Evolutionary conservation across 2,113 vertebrate species (phyloP).

Genomic region (Aepyceros melampus): DNA sequence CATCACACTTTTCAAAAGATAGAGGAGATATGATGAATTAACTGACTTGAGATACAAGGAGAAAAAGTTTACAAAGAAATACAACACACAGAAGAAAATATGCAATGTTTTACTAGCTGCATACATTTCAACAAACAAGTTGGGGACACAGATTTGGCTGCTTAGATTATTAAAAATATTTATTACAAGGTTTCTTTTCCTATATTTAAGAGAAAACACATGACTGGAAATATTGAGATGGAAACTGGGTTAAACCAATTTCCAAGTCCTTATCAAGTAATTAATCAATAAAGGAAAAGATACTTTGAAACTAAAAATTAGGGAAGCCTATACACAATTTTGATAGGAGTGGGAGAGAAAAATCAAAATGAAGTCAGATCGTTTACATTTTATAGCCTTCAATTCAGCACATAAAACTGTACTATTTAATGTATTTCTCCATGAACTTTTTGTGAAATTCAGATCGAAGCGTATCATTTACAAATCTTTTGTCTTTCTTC

Average conservation of each 20-base stretch:
- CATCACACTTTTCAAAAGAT: background rate
- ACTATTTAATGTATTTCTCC: slow-evolving; percentile 99
- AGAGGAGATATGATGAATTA: background rate
- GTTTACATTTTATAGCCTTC: slow-evolving; percentile 57
- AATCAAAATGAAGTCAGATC: background rate
- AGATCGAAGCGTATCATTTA: slow-evolving; percentile 96
- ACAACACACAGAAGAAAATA: slow-evolving; percentile 16
- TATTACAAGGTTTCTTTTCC: slow-evolving; percentile 61
- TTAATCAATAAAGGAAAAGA: slow-evolving; percentile 31
- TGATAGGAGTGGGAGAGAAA: background rate
- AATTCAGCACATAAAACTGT: slow-evolving; percentile 72
- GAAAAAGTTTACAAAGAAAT: background rate
- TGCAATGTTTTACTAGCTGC: background rate
- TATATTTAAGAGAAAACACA: slow-evolving; percentile 49
- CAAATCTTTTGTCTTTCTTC: slow-evolving; percentile 96
- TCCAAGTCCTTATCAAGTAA: slow-evolving; percentile 37
- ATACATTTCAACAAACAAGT: background rate
- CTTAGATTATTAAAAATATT: slow-evolving; percentile 42
- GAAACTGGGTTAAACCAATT: slow-evolving; percentile 48
- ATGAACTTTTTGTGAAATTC: slow-evolving; percentile 94
- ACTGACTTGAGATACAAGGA: background rate
- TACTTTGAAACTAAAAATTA: slow-evolving; percentile 40
- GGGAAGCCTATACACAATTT: background rate
- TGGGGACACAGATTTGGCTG: background rate
- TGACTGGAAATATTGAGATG: slow-evolving; percentile 34